Evolutionary conservation across 2,113 vertebrate genomes (phyloP).

Genomic region (Pampusana beccarii): DNA sequence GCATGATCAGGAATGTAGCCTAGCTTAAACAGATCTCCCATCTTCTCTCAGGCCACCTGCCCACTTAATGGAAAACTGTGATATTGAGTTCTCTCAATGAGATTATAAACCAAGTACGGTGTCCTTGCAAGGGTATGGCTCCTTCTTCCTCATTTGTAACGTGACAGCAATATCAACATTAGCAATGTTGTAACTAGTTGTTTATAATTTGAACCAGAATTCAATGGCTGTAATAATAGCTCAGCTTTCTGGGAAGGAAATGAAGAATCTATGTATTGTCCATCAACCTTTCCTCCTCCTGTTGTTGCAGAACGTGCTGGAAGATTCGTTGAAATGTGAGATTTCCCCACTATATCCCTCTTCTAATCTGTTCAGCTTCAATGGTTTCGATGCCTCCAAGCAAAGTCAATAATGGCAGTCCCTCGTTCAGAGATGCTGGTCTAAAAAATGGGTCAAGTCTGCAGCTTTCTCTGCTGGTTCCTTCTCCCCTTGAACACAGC

Average conservation of each 20-base stretch:
- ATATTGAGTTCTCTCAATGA: not conserved
- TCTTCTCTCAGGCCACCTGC: not conserved
- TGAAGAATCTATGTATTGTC: not conserved
- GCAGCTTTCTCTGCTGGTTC: not conserved
- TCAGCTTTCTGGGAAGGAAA: not conserved
- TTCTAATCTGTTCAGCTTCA: not conserved
- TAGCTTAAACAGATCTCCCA: not conserved
- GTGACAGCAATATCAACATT: not conserved
- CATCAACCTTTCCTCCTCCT: not conserved
- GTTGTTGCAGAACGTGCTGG: not conserved
- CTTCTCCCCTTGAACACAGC: too few relatives aligned
- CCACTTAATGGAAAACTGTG: not conserved
- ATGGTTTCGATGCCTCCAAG: not conserved
- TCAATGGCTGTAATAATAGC: not conserved
- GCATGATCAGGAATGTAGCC: not conserved
- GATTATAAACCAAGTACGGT: not conserved
- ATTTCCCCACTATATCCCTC: not conserved
- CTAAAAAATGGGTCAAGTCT: not conserved
- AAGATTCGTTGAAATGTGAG: not conserved
- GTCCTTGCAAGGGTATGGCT: not conserved
- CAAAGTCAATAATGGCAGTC: not conserved
- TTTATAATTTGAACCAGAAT: not conserved
- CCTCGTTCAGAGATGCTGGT: not conserved
- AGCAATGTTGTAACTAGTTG: not conserved
- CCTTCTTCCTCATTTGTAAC: not conserved